Conservation (phyloP, 2,888 invertebrate genomes). For the Steinernema scapterisci region DNA sequence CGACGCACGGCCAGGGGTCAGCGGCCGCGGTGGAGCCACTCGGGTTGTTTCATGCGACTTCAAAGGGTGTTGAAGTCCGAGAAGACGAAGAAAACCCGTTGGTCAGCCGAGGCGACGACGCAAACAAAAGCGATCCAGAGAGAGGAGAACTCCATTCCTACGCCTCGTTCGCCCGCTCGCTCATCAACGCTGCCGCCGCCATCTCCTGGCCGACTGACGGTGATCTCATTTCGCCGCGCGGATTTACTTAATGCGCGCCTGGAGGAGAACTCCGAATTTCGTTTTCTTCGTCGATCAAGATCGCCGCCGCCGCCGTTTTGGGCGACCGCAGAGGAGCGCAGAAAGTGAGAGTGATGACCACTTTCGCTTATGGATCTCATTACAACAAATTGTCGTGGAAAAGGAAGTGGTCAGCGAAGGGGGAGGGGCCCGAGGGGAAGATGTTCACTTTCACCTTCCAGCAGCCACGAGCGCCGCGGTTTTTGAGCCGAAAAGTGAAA, state of each 20-base stretch:
- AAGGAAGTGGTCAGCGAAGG: conserved; percentile 21
- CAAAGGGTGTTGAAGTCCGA: background rate
- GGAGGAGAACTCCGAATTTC: background rate
- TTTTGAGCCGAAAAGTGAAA: conserved; percentile 10
- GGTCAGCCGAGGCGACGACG: conserved; percentile 9
- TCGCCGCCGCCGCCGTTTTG: background rate
- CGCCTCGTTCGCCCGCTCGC: conserved; percentile 4
- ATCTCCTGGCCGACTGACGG: background rate
- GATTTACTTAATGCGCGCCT: conserved; percentile 28
- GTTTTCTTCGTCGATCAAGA: conserved; percentile 26
- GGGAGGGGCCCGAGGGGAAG: background rate
- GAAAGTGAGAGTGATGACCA: conserved; percentile 18
- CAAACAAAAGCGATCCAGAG: conserved; percentile 33
- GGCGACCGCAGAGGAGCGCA: background rate
- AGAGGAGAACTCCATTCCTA: background rate
- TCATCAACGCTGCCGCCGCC: conserved; percentile 25
- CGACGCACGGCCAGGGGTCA: no score
- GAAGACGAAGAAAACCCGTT: background rate
- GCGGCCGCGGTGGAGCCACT: no score
- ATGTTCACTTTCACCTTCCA: background rate
- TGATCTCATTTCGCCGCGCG: conserved; percentile 30
- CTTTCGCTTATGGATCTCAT: conserved; percentile 12
- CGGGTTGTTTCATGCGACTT: conserved; percentile 16
- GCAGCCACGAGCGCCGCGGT: background rate
- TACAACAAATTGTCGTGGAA: background rate